These are phyloP conservation scores for Galerucella pusilla DNA, from an alignment of 2,888 invertebrate genomes.

Conservation along the genomic window DNA sequence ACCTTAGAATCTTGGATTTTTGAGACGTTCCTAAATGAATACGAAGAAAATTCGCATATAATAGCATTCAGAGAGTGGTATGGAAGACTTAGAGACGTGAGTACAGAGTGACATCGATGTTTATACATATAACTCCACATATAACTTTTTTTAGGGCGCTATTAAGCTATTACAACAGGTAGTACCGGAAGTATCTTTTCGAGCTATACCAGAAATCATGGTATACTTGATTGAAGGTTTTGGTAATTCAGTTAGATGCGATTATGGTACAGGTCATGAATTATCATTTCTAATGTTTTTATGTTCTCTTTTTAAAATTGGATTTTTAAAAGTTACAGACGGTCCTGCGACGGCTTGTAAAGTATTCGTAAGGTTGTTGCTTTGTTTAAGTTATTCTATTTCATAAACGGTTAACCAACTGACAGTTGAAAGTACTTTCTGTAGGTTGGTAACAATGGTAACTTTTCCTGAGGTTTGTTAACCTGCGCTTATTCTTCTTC, in stretches of 20 bases:
- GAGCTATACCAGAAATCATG: conserved; percentile 83
- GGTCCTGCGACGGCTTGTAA: conserved; percentile 81
- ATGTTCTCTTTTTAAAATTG: conserved; percentile 92
- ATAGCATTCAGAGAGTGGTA: conserved; percentile 90
- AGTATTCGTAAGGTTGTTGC: conserved; percentile 75
- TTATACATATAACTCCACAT: not conserved
- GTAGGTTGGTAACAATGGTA: no score
- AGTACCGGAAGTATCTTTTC: conserved; percentile 73
- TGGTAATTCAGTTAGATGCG: conserved; percentile 96
- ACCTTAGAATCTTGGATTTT: conserved; percentile 79
- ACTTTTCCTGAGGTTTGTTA: no score
- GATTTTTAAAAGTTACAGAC: conserved; percentile 79
- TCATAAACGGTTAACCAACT: no score
- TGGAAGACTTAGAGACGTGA: conserved; percentile 69
- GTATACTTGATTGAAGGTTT: conserved; percentile 91
- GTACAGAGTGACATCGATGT: conserved; percentile 12
- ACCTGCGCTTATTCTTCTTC: no score
- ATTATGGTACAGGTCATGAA: conserved; percentile 99
- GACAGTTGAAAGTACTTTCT: no score
- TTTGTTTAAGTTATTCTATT: not conserved
- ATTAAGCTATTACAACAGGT: conserved; percentile 73
- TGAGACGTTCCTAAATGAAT: conserved; percentile 87
- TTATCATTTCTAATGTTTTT: conserved; percentile 95
- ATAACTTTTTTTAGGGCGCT: conserved; percentile 65
- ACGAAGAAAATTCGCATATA: conserved; percentile 97